phyloP scores from a whole-genome alignment of 2,113 vertebrate genomes.

The rabbit (Oryctolagus cuniculus) region DNA sequence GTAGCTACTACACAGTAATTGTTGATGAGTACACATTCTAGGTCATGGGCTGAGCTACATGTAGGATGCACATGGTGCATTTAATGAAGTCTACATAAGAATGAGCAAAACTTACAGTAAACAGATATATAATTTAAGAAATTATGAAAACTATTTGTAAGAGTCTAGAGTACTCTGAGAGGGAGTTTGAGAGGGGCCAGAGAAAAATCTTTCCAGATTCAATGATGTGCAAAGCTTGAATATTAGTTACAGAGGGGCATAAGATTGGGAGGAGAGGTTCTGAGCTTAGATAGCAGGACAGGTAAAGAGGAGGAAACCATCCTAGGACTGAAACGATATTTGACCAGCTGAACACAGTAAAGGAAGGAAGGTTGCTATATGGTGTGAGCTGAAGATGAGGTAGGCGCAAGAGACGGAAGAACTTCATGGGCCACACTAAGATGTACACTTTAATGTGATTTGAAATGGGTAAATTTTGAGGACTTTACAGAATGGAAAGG shows the following conservation, averaged over 20 bases:
- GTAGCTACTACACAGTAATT: rapidly evolving
- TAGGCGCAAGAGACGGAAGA: background rate
- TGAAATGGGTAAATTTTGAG: background rate
- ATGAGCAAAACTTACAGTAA: background rate
- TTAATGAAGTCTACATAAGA: background rate
- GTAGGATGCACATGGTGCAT: background rate
- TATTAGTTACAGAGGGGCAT: background rate
- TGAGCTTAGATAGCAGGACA: background rate
- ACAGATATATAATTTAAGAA: background rate
- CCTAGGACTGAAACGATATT: background rate
- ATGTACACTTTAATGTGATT: background rate
- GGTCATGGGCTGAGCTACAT: background rate
- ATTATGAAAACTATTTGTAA: background rate
- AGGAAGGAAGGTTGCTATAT: rapidly evolving
- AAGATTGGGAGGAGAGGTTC: background rate
- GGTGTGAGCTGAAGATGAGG: background rate
- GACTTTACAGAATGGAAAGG: background rate
- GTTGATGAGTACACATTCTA: background rate
- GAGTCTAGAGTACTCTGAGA: background rate
- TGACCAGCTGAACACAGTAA: rapidly evolving
- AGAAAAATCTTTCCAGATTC: background rate
- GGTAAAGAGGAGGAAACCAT: background rate
- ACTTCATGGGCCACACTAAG: no score
- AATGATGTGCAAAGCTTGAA: no score
- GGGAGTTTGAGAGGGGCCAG: background rate